A percentile compares a stretch with the other conserved stretches of the same genome.
phyloP scores from a whole-genome alignment of 1,140 invertebrate genomes.

The Andrena cerasifolii region DNA sequence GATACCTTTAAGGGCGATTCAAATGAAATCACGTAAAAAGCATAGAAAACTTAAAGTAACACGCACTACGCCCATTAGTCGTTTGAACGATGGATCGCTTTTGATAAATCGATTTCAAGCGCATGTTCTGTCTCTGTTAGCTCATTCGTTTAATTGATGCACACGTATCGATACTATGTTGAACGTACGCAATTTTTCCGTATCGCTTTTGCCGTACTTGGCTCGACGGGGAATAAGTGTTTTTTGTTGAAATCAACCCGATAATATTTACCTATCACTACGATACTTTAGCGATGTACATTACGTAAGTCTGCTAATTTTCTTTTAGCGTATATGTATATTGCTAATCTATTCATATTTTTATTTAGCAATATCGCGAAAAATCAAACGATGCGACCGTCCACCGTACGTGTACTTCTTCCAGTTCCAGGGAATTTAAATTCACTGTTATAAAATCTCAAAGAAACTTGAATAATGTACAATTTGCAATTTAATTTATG shows the following conservation, averaged over 20 bases:
- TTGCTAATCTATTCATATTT: not conserved
- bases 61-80: not conserved
- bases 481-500: not conserved
- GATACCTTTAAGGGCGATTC: not conserved
- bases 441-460: no score
- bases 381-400: not conserved
- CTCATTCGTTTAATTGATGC: not conserved
- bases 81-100: not conserved
- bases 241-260: not conserved
- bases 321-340: not conserved
- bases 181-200: not conserved
- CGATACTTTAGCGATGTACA: not conserved
- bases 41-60: constrained; percentile 10
- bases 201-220: no score
- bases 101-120: not conserved
- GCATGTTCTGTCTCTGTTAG: not conserved
- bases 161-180: not conserved
- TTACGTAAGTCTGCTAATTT: constrained; percentile 23
- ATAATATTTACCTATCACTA: not conserved
- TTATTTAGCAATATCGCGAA: not conserved
- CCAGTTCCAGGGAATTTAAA: not conserved
- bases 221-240: not conserved
- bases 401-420: not conserved
- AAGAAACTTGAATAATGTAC: not conserved
- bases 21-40: not conserved